A percentile compares a stretch with the other conserved stretches of the same genome.
phyloP scores from a whole-genome alignment of 2,888 invertebrate genomes.

The Zele albiditarsus region DNA sequence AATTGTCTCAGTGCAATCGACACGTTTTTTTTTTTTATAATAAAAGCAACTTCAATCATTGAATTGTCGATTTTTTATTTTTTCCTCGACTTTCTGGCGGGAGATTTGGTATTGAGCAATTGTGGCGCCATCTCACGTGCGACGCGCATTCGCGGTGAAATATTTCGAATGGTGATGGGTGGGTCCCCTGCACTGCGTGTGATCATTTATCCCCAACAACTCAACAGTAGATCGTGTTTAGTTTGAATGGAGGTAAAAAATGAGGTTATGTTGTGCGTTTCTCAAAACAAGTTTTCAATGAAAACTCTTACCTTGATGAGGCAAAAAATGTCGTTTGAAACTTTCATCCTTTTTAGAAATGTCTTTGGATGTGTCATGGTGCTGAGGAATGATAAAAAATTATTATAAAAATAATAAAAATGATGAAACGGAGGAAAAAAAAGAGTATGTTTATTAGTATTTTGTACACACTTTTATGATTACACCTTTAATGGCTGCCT shows the following conservation, averaged over 20 bases:
- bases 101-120: not conserved
- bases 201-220: no score
- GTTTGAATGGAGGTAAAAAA: slow-evolving; percentile 1
- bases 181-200: no score
- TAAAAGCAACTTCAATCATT: no score
- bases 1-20: no score
- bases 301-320: slow-evolving; percentile 64
- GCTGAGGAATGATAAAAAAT: slow-evolving; percentile 47
- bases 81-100: no score
- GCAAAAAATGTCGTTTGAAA: slow-evolving; percentile 57
- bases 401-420: not conserved
- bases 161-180: no score
- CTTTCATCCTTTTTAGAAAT: slow-evolving; percentile 43
- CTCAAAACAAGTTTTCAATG: not conserved
- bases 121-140: slow-evolving; percentile 54
- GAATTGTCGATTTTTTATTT: no score
- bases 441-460: not conserved
- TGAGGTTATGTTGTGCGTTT: not conserved
- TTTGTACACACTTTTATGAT: slow-evolving; percentile 58
- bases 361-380: slow-evolving; percentile 25
- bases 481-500: slow-evolving; percentile 70
- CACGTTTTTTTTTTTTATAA: no score
- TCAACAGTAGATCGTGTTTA: not conserved
- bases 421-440: no score
- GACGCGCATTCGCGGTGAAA: not conserved